Percentiles rank a stretch among this genome's conserved stretches.
Conservation (phyloP, 2,797 vertebrate genomes). For the Sorex maritimensis region DNA sequence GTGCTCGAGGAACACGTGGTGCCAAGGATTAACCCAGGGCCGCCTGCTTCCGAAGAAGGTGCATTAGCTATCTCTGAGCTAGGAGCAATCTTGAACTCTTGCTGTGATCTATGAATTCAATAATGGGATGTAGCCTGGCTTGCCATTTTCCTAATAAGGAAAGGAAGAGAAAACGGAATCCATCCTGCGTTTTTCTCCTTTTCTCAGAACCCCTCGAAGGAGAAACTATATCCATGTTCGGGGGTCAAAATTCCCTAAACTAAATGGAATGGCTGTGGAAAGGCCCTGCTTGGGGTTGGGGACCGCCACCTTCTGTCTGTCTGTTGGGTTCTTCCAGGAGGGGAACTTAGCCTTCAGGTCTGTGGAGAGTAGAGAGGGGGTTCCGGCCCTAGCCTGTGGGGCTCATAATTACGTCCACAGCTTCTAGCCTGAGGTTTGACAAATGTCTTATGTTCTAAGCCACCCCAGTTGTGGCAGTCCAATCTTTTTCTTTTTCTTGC, state of each 20-base stretch:
- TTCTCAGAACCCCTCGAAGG: neutral
- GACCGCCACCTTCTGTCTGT: neutral
- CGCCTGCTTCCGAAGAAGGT: too few species aligned
- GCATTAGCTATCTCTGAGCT: neutral
- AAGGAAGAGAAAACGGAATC: neutral
- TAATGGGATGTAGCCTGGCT: neutral
- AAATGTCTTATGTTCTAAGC: too few species aligned
- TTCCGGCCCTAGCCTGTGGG: neutral
- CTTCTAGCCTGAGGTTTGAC: neutral
- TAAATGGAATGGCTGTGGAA: neutral
- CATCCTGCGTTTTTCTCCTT: neutral
- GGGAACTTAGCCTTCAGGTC: neutral
- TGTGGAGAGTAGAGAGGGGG: neutral
- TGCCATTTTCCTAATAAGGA: neutral
- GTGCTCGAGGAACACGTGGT: too few species aligned
- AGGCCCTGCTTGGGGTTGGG: neutral
- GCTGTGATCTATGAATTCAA: neutral
- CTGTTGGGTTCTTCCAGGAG: neutral
- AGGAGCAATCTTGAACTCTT: too few species aligned
- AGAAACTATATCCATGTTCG: neutral
- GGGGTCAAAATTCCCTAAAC: neutral
- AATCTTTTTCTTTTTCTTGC: too few species aligned
- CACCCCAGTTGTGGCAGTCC: neutral
- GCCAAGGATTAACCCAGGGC: too few species aligned
- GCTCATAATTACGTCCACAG: neutral